Base-by-base conservation (phyloP, 1,140 invertebrate genomes). In the Drosophila punjabiensis region DNA sequence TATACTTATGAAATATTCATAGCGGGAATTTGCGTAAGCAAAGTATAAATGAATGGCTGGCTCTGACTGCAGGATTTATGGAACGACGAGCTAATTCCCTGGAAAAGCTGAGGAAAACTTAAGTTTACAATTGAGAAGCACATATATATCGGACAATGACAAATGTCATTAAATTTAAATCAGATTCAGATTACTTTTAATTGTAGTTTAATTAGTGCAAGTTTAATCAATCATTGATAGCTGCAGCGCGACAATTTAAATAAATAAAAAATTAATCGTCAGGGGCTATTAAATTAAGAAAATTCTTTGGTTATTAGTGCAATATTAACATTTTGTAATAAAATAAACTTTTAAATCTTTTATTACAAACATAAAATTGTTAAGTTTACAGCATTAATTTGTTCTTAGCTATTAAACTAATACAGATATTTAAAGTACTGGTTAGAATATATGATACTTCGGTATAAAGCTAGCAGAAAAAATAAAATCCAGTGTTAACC, bases 1-100 rank as follows among this genome's bases (percentile, higher is more conserved):
- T 69, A 16, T 28, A 67, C 39, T 69, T 75, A 70, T 83, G 47
- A 79, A 83, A 83, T 80, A 84, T 83, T 76, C 76, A 83, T 66
- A 52, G 62, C 32, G 18, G 1, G 20, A 41, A 79, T 68, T 79
- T 76, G 52, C 62, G 41, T 76, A 55, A 43, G 45, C 32, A 63
- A 45, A 64, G 50, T 4, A 60, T 50, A 50, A 32, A 61, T 16
- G 30, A 32, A 41, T 30, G 8, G 47, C 33, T 33, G 20, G 5
- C 18, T 10, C 20, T 18, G 13, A 10, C 11, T 16, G n/a, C 8
- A 14, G 2, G 16, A 53, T 3, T 20, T 9, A 61, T 5, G 64
- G 3, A 60, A 47, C 55, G 20, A 60, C 64, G 11, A 20, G 1
- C 5, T n/a, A 43, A 30, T 43, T 6, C 28, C 14, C 35, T 65